These are phyloP conservation scores for Tetanocera ferruginea DNA, from an alignment of 2,888 invertebrate species.

Conservation along the genomic window DNA sequence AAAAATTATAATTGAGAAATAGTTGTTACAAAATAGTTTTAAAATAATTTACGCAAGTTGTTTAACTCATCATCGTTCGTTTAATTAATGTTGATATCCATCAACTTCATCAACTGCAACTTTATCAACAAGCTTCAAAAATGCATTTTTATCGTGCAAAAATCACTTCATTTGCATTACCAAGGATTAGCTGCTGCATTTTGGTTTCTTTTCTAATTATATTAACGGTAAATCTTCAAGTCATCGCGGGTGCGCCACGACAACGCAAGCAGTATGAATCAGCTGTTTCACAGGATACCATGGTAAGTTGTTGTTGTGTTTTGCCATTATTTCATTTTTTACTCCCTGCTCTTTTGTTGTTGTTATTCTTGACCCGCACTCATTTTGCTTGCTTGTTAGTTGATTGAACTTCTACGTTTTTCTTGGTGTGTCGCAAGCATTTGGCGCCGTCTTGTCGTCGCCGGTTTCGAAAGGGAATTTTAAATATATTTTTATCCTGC, in stretches of 20 bases:
- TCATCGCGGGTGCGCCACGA: conserved; percentile 10
- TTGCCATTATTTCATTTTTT: background rate
- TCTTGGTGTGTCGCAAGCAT: background rate
- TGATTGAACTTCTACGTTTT: background rate
- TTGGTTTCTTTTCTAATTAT: background rate
- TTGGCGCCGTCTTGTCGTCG: conserved; percentile 27
- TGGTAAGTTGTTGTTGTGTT: conserved; percentile 25
- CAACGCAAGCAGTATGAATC: conserved; percentile 34
- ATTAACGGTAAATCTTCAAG: background rate
- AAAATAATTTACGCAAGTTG: too few species aligned
- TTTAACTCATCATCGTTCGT: too few species aligned
- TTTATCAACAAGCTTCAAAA: background rate
- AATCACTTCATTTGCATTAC: background rate
- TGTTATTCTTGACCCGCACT: background rate
- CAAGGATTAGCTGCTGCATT: background rate
- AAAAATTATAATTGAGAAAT: background rate
- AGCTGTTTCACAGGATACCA: conserved; percentile 41
- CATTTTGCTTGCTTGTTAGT: background rate
- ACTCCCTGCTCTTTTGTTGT: background rate
- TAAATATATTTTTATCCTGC: background rate
- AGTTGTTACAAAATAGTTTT: background rate
- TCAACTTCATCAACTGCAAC: background rate
- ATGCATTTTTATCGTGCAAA: background rate
- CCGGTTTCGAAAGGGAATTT: background rate
- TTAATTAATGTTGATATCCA: background rate